Conservation (phyloP, 2,113 vertebrate genomes). For the Gorilla gorilla region DNA sequence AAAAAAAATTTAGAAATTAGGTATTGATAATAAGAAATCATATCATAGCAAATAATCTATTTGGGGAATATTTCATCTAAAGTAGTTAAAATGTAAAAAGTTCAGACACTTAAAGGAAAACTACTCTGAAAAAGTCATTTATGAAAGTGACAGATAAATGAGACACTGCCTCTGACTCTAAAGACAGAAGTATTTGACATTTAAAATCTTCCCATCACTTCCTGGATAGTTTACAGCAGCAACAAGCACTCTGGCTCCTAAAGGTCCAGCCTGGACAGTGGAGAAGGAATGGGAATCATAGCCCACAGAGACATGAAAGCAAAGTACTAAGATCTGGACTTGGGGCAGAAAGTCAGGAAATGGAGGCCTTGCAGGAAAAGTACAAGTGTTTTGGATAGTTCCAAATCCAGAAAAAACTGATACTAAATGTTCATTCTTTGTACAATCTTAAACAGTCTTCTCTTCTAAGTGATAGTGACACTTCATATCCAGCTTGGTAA, state of each 20-base stretch:
- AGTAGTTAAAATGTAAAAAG: neutral
- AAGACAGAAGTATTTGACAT: neutral
- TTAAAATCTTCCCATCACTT: neutral
- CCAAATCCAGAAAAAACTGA: neutral
- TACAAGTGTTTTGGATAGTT: neutral
- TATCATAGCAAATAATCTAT: neutral
- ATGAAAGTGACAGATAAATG: neutral
- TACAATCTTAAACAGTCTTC: neutral
- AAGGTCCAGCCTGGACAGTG: neutral
- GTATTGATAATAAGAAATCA: neutral
- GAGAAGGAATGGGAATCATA: no score
- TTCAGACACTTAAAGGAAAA: neutral
- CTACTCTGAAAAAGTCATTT: neutral
- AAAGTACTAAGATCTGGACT: neutral
- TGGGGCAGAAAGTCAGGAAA: neutral
- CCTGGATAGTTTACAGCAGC: no score
- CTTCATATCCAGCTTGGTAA: no score
- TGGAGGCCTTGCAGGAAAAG: neutral
- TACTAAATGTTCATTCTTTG: neutral
- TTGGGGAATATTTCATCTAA: neutral
- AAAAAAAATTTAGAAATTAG: neutral
- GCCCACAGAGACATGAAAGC: neutral
- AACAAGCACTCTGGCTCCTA: fast-evolving
- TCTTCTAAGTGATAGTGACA: neutral
- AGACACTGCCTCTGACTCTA: neutral